A percentile compares a stretch with the other conserved stretches of the same genome.
Conservation (phyloP, 2,888 invertebrate species). For the Cheiracanthium punctorium region DNA sequence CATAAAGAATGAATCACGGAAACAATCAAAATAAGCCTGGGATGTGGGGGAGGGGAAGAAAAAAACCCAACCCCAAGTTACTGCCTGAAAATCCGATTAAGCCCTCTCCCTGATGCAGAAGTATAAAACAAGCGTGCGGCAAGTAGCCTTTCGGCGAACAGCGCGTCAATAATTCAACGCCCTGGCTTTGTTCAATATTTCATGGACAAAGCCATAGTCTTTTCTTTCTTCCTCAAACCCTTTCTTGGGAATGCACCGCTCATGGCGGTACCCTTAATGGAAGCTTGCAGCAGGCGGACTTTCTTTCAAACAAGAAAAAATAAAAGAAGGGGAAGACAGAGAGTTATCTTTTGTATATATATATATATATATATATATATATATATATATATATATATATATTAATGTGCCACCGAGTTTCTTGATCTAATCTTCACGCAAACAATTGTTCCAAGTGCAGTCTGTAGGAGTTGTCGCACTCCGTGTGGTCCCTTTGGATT, state of each 20-base stretch:
- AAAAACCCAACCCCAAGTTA: slow-evolving; percentile 42
- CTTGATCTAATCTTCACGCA: slow-evolving; percentile 2
- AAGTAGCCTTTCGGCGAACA: slow-evolving; percentile 17
- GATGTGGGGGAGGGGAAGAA: slow-evolving; percentile 8
- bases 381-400: not conserved
- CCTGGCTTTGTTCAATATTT: slow-evolving; percentile 58
- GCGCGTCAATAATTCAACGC: slow-evolving; percentile 57
- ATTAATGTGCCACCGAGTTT: not conserved
- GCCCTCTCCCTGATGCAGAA: slow-evolving; percentile 56
- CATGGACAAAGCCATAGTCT: slow-evolving; percentile 23
- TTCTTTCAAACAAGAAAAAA: not conserved
- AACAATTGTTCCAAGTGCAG: not conserved
- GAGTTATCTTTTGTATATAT: not conserved
- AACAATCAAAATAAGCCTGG: slow-evolving; percentile 23
- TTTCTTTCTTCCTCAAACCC: slow-evolving; percentile 28
- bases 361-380: no score
- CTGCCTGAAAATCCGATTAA: slow-evolving; percentile 58
- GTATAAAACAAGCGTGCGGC: slow-evolving; percentile 16
- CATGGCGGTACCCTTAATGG: slow-evolving; percentile 41
- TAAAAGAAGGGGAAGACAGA: not conserved
- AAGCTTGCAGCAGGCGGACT: slow-evolving; percentile 20
- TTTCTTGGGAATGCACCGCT: slow-evolving; percentile 35
- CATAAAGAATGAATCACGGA: slow-evolving; percentile 64
- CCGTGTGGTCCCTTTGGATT: not conserved
- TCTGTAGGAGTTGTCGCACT: not conserved